These are phyloP conservation scores for Tauraco hartlaubi DNA, from an alignment of 2,797 vertebrate species.

Conservation along the genomic window DNA sequence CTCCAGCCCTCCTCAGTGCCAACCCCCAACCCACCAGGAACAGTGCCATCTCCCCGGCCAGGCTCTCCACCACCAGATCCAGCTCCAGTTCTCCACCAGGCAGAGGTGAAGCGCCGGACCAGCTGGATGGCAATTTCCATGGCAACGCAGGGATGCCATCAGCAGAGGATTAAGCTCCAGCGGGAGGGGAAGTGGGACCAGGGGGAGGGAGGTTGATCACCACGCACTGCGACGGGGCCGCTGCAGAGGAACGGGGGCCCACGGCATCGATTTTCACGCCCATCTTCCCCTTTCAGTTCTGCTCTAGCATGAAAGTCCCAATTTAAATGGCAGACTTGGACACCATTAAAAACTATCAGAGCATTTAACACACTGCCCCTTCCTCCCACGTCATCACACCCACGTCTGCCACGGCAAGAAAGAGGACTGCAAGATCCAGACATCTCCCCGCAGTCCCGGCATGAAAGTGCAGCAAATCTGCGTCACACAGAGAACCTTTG, in stretches of 20 bases:
- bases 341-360: constrained; percentile 39
- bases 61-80: neutral
- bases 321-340: constrained; percentile 50
- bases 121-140: neutral
- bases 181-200: neutral
- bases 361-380: constrained; percentile 55
- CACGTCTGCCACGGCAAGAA: constrained; percentile 22
- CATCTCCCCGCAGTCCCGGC: neutral
- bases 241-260: neutral
- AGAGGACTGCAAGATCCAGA: constrained; percentile 24
- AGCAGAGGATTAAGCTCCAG: constrained; percentile 20
- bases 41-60: accelerated
- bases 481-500: constrained; percentile 46
- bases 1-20: neutral
- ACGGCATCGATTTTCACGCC: neutral
- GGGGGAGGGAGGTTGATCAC: neutral
- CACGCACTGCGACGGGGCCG: neutral
- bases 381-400: constrained; percentile 37
- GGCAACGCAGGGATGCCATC: constrained; percentile 8
- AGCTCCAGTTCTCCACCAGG: neutral
- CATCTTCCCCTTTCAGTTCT: constrained; percentile 49
- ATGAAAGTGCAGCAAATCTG: constrained; percentile 53
- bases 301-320: constrained; percentile 46
- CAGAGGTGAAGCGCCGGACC: neutral
- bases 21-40: neutral